Evolutionary conservation across 2,113 vertebrate species (phyloP), one percentile per base, ranked within the genome.

Genomic region (Felis chaus): DNA sequence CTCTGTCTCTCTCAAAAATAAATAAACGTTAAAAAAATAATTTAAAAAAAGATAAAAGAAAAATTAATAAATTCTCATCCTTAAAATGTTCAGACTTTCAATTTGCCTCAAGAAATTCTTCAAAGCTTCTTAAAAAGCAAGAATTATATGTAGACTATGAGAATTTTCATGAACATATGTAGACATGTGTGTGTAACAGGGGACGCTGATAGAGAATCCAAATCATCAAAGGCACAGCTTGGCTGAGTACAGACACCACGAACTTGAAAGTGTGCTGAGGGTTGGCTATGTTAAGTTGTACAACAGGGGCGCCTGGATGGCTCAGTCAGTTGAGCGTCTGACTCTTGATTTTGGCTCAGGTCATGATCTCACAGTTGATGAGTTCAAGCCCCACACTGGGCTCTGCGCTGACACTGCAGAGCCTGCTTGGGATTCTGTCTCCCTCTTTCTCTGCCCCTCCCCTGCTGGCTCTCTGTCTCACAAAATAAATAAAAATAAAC

Each of bases 1-100:
- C 45, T 45, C 45, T 45, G 45, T 45, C 45, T 45, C 45, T 45
- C 45, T 45, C 45, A 45, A 45, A 9, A 45, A 45, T 45, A 45
- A 45, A 45, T 45, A 45, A 45, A 45, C 45, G 45, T 45, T 45
- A 45, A 45, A 45, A 45, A 45, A 45, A 45, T 45, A 45, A 45
- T 45, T 45, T 45, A 45, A 45, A 45, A 45, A 45, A 45, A 45
- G 45, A 41, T 41, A 45, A 45, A 45, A 45, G 45, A 83, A 91
- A 80, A 81, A 41, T 80, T 95, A 78, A 97, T 41, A 97, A 83
- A 96, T 81, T 53, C 87, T 94, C 82, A 92, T 61, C n/a, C 68
- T 73, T 95, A 87, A 92, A 83, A 89, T 85, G 41, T 92, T 68
- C 73, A 87, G 39, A 21, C 36, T 97, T 96, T 96, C 78, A 53